A percentile compares a stretch with the other conserved stretches of the same genome.
phyloP scores from a whole-genome alignment of 2,797 vertebrate species.

The Austrolebias charrua region DNA sequence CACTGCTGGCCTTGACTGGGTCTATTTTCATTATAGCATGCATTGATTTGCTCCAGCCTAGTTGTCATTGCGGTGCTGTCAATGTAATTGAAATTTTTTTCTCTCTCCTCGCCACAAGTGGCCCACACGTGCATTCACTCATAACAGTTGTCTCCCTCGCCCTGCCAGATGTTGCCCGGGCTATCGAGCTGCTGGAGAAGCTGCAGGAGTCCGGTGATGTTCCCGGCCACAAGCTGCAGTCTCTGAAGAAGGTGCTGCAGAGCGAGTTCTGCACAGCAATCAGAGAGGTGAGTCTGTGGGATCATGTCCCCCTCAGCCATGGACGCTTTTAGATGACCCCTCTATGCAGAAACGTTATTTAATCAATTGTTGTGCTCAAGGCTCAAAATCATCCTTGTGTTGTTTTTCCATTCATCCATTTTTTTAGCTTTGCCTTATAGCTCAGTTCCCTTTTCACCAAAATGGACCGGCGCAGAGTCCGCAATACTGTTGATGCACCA shows the following conservation, averaged over 20 bases:
- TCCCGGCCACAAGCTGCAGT: slow-evolving; percentile 96
- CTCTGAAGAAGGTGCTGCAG: slow-evolving; percentile 97
- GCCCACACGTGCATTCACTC: not conserved
- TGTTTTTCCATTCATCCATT: not conserved
- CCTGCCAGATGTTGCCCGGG: slow-evolving; percentile 91
- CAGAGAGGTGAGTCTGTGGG: slow-evolving; percentile 88
- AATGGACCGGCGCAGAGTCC: too few relatives aligned
- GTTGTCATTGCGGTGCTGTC: slow-evolving; percentile 49
- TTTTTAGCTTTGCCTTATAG: too few relatives aligned
- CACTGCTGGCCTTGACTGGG: slow-evolving; percentile 39
- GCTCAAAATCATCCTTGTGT: not conserved
- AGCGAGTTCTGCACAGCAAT: slow-evolving; percentile 99
- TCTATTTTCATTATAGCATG: slow-evolving; percentile 65
- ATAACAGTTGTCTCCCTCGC: slow-evolving; percentile 11
- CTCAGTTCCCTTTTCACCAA: too few relatives aligned
- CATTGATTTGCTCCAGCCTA: slow-evolving; percentile 59
- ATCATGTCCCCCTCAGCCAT: not conserved
- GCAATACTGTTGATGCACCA: too few relatives aligned
- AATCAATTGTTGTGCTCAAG: slow-evolving; percentile 11
- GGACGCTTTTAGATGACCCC: slow-evolving; percentile 13
- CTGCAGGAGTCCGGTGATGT: slow-evolving; percentile 96
- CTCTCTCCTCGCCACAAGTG: slow-evolving; percentile 10
- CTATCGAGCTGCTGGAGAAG: slow-evolving; percentile 97
- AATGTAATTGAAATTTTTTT: slow-evolving; percentile 60
- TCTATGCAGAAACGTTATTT: not conserved